These are phyloP conservation scores for Adineta ricciae DNA, from an alignment of 2,888 invertebrate genomes.

Conservation along the genomic window DNA sequence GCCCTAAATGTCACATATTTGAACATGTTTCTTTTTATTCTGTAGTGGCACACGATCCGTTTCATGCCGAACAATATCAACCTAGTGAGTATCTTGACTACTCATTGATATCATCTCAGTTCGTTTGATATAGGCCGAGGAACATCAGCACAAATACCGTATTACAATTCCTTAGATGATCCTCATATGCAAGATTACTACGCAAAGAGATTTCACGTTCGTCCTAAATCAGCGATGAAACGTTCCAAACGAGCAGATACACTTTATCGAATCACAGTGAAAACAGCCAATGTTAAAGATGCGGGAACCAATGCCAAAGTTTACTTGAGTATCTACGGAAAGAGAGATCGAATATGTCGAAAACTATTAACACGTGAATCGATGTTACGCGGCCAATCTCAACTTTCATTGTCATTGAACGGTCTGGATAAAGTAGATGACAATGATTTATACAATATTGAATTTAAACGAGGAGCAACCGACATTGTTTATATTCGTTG, in stretches of 20 bases:
- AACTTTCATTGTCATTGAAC: conserved; percentile 4
- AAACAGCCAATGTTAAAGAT: conserved; percentile 44
- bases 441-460: conserved; percentile 41
- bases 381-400: not conserved
- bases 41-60: not conserved
- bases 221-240: conserved; percentile 7
- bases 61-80: not conserved
- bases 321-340: conserved; percentile 44
- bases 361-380: conserved; percentile 38
- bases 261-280: conserved; percentile 46
- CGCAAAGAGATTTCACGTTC: conserved; percentile 39
- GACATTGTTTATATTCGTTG: conserved; percentile 46
- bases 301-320: conserved; percentile 48
- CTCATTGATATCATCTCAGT: not conserved
- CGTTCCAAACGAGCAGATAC: conserved; percentile 32
- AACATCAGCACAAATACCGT: conserved; percentile 35
- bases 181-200: conserved; percentile 46
- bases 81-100: not conserved
- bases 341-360: conserved; percentile 44
- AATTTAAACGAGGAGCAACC: conserved; percentile 45
- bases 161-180: conserved; percentile 45
- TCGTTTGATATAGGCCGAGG: not conserved
- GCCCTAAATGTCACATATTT: not conserved
- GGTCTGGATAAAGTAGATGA: conserved; percentile 35
- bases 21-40: not conserved